Conservation (phyloP, 1,140 invertebrate genomes). For the Gerris buenoi region DNA sequence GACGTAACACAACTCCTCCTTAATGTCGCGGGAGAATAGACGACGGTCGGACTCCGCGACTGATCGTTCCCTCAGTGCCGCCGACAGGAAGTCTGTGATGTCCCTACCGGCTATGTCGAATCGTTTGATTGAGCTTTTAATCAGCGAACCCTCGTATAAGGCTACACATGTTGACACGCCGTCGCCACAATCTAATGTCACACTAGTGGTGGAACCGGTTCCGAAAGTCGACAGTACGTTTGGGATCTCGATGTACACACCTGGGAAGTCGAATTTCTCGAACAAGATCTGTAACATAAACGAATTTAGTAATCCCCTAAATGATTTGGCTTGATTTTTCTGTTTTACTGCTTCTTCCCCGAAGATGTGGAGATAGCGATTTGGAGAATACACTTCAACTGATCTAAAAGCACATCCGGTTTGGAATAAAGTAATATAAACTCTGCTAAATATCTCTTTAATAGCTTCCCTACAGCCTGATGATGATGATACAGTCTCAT, state of each 20-base stretch:
- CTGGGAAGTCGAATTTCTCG: slow-evolving; percentile 82
- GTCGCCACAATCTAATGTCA: slow-evolving; percentile 62
- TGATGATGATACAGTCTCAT: too few species aligned
- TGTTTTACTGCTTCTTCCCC: too few species aligned
- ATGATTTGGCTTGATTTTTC: too few species aligned
- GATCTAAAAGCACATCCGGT: too few species aligned
- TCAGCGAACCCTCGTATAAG: slow-evolving; percentile 54
- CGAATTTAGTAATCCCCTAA: too few species aligned
- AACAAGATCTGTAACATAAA: slow-evolving; percentile 73
- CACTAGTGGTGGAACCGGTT: slow-evolving; percentile 73
- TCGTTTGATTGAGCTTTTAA: too few species aligned
- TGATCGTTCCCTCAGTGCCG: slow-evolving; percentile 69
- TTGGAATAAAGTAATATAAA: too few species aligned
- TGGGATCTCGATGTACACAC: slow-evolving; percentile 77
- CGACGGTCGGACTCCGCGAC: slow-evolving; percentile 58
- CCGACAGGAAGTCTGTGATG: slow-evolving; percentile 76
- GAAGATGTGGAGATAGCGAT: too few species aligned
- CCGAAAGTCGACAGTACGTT: slow-evolving; percentile 70
- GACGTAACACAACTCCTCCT: slow-evolving; percentile 83
- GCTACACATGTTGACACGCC: slow-evolving; percentile 78
- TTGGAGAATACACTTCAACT: too few species aligned
- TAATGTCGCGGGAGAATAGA: slow-evolving; percentile 87
- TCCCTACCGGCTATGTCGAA: slow-evolving; percentile 79
- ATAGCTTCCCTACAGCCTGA: too few species aligned
- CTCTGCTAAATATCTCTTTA: too few species aligned